Evolutionary conservation across 2,113 vertebrate species (phyloP), one percentile per base, ranked within the genome.

Genomic region (Clupea harengus): DNA sequence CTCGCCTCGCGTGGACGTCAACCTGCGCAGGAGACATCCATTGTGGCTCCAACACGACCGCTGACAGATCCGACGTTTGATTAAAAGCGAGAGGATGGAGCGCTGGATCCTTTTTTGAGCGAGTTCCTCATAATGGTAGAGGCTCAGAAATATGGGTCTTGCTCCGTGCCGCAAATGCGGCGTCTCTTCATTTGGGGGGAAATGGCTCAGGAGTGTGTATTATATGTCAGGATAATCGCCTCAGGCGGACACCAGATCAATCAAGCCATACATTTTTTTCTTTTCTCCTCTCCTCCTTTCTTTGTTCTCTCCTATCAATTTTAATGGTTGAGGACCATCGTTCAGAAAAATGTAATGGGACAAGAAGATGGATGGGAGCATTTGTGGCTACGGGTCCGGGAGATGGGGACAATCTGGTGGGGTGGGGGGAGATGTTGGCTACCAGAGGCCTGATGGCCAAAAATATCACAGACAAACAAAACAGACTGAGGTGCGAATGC

Each of bases 321-420:
- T 96, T 95, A 97, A 97, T 96, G 95, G 95, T 94, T 95, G 93
- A 95, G 95, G 94, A 94, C 95, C 96, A 97, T 98, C 96, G 95
- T 95, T 97, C 96, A 97, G 94, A 95, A 93, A 95, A 95, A 94
- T 91, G 93, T 95, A 97, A 97, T 96, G 93, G 94, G 96, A 96
- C 95, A 96, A 95, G 94, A 96, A 97, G 97, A 99, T 96, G 96
- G 96, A 98, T 98, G 96, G 93, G 92, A 93, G 95, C 94, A 95
- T 95, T 95, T 94, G 95, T 93, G 95, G 94, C 89, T 89, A 93
- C 95, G 92, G 92, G 94, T 95, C 95, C 95, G 32, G 89, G 92
- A 92, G 94, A 95, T 94, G 94, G 94, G 93, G 95, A 94, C 52
- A 86, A 86, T 86, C 85, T 86, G 87, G 88, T 86, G 87, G 83